A percentile compares a stretch with the other conserved stretches of the same genome.
These are phyloP conservation scores for Athrips mouffetella DNA, from an alignment of 2,888 invertebrate species.

Conservation along the genomic window DNA sequence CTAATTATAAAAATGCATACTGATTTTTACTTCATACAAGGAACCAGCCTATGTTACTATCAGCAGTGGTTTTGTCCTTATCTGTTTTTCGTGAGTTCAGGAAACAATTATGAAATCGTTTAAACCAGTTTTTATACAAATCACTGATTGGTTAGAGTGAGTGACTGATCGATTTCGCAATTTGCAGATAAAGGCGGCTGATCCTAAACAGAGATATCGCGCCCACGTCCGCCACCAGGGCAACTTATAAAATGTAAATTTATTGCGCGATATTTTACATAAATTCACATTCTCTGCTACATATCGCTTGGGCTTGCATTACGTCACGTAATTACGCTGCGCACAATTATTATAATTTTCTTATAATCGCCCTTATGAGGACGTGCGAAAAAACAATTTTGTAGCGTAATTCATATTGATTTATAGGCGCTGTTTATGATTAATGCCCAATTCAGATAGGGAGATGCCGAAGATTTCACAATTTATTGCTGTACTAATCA, in stretches of 20 bases:
- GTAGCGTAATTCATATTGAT: constrained; percentile 50
- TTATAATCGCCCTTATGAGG: constrained; percentile 71
- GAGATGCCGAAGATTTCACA: constrained; percentile 12
- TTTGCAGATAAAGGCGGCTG: constrained; percentile 55
- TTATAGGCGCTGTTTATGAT: constrained; percentile 53
- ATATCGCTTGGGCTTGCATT: constrained; percentile 65
- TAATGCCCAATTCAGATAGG: constrained; percentile 45
- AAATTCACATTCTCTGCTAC: constrained; percentile 71
- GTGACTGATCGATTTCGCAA: constrained; percentile 49
- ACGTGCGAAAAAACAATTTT: constrained; percentile 75
- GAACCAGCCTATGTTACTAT: not conserved
- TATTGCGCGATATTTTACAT: constrained; percentile 75
- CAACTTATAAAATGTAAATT: constrained; percentile 75
- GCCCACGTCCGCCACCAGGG: constrained; percentile 52
- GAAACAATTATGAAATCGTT: not conserved
- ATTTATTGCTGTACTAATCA: constrained; percentile 10
- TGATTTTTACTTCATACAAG: constrained; percentile 4
- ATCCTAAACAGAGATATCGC: constrained; percentile 70
- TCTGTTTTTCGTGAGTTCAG: too few relatives aligned
- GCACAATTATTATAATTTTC: constrained; percentile 77
- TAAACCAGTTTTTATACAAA: not conserved
- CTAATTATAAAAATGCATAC: constrained; percentile 11
- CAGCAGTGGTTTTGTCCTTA: too few relatives aligned
- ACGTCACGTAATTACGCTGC: constrained; percentile 69
- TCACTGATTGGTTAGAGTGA: constrained; percentile 31